phyloP scores from a whole-genome alignment of 2,888 invertebrate genomes.

The Neocrepidodera transversa region DNA sequence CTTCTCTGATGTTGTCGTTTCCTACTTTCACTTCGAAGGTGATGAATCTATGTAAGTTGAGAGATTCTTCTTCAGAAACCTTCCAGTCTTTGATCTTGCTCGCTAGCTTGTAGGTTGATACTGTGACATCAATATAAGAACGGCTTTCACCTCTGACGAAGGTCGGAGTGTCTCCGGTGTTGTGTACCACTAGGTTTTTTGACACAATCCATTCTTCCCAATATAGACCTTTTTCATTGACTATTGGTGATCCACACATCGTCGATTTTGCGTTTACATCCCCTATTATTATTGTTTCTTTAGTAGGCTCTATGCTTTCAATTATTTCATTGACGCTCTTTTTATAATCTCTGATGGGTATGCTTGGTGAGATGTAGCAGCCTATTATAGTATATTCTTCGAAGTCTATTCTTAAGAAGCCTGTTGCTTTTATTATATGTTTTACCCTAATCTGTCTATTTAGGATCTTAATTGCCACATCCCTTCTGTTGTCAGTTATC shows the following conservation, averaged over 20 bases:
- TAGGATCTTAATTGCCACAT: slow-evolving; percentile 5
- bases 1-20: no score
- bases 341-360: not conserved
- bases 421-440: not conserved
- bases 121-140: no score
- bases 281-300: not conserved
- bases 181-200: not conserved
- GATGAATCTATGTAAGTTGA: slow-evolving; percentile 21
- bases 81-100: slow-evolving; percentile 5
- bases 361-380: slow-evolving; percentile 14
- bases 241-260: slow-evolving; percentile 12
- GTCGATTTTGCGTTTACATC: slow-evolving; percentile 20
- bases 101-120: no score
- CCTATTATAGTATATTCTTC: no score
- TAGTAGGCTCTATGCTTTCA: not conserved
- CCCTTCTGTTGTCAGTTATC: slow-evolving; percentile 5
- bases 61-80: slow-evolving; percentile 21
- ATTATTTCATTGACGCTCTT: not conserved
- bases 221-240: not conserved
- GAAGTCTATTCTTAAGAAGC: not conserved
- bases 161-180: not conserved
- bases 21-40: not conserved
- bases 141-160: no score
- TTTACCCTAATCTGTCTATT: slow-evolving; percentile 8
- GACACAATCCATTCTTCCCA: slow-evolving; percentile 1